Evolutionary conservation across 2,888 invertebrate genomes (phyloP), one percentile per base, ranked within the genome.

Genomic region (Drosophila emarginata): DNA sequence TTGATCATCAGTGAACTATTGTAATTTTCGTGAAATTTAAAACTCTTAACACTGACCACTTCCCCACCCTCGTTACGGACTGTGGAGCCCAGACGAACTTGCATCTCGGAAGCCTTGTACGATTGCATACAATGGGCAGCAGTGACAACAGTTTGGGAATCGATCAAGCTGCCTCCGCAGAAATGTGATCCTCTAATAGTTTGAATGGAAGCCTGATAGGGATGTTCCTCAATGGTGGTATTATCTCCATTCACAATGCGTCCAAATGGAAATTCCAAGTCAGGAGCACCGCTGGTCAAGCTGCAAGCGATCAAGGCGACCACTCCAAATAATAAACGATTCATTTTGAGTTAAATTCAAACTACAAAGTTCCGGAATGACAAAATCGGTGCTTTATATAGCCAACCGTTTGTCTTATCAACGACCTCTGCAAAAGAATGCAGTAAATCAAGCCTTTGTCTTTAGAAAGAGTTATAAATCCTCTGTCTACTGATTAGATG

Each of bases 81-180:
- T 0, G 90, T 87, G 3, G 92, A 90, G 2, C 93, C 93, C 6
- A 91, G 85, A 58, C 93, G 90, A 0, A 93, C 84, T 60, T 82
- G 79, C 0, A 90, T 62, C 51, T 88, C 52, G 2, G 1, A 2
- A 0, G 89, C 69, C 2, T 37, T 40, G 37, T 76, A 72, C 0
- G 26, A 51, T 51, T 86, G 80, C 80, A 91, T 70, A 77, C 93
- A 93, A 74, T 93, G 91, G 67, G 92, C 93, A 21, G 93, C 93
- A 2, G 92, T 93, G 26, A 93, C 61, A 6, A 92, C 77, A 5
- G 79, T 90, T 9, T 80, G 81, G 2, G 72, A 50, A 9, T 74
- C 78, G 69, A 92, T 88, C 53, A 93, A 84, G n/a, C 91, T 91
- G 32, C 92, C 93, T 28, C 93, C 93, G 62, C 93, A 93, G 70